These are phyloP conservation scores for Leptodactylus fuscus DNA, from an alignment of 2,113 vertebrate species.

Conservation along the genomic window DNA sequence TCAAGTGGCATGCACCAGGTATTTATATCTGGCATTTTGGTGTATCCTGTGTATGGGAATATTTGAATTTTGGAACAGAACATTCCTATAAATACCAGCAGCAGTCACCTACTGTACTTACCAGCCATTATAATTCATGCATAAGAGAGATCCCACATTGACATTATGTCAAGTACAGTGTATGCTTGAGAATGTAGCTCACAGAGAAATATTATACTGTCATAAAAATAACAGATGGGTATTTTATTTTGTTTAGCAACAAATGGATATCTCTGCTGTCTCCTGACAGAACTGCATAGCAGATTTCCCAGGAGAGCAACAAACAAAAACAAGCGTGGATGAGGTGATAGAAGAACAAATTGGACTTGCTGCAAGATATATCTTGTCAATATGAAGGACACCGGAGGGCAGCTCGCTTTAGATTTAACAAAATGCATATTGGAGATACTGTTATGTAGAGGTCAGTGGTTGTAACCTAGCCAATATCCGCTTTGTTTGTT, in stretches of 20 bases:
- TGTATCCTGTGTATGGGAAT: background rate
- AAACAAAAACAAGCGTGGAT: constrained; percentile 51
- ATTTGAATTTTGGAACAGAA: background rate
- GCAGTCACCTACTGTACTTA: constrained; percentile 22
- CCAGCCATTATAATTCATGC: constrained; percentile 10
- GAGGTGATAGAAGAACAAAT: constrained; percentile 52
- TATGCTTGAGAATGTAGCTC: constrained; percentile 23
- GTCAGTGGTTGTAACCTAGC: constrained; percentile 23
- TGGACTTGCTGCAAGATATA: constrained; percentile 38
- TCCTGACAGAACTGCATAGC: constrained; percentile 49
- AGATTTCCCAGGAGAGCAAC: constrained; percentile 54
- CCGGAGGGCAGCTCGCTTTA: constrained; percentile 24
- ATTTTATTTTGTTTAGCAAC: constrained; percentile 53
- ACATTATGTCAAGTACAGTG: constrained; percentile 23
- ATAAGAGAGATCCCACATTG: background rate
- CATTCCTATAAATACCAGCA: background rate
- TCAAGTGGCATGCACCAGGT: background rate
- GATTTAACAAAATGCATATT: constrained; percentile 45
- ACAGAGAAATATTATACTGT: constrained; percentile 40
- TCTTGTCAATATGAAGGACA: constrained; percentile 51
- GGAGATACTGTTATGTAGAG: constrained; percentile 36
- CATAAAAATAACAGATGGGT: constrained; percentile 54
- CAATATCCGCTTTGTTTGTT: constrained; percentile 22
- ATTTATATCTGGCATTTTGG: background rate
- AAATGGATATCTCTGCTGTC: constrained; percentile 45